Base-by-base conservation (phyloP, 2,888 invertebrate genomes). In the Petrolisthes cinctipes region DNA sequence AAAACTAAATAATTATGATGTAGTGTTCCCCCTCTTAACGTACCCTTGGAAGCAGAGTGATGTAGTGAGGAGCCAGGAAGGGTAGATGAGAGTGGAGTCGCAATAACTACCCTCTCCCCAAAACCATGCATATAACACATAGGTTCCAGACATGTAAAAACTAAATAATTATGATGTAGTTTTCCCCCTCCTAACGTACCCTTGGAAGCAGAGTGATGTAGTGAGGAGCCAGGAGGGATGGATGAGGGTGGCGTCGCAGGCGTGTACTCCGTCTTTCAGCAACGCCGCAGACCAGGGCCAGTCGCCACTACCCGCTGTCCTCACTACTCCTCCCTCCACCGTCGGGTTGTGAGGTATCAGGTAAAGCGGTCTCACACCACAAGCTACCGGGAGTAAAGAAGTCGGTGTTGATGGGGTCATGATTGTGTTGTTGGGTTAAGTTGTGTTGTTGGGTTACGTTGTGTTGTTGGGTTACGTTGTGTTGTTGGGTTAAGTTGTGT, bases 231-330 rank as follows among this genome's bases (percentile, higher is more conserved):
- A 97, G 88, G 95, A 95, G 5, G 95, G 94, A 57, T 96, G 96
- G 78, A 97, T 94, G 71, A 98, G 94, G 0, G 97, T 96, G 1
- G 96, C 97, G 92, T 98, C 97, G 92, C 97, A 98, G 6, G 97
- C 96, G 92, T 97, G 97, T 73, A 96, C 95, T 91, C 97, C 96
- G 92, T 97, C 95, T 91, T 97, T 95, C 92, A 96, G 95, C 4
- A 98, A 94, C 2, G 96, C 95, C 23, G 95, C 96, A 92, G 97
- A 95, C 97, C 97, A 97, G n/a, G 97, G 97, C 97, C 97, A 92
- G 83, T 92, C 91, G 1, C 91, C 92, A 68, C 85, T 84, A 4
- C 90, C 91, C 5, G 91, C 91, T 0, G 91, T 91, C 23, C 85
- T 86, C 56, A 83, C 90, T 17, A 90, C 91, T 5, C 91, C 86